These are phyloP conservation scores for Lasioglossum baleicum DNA, from an alignment of 1,140 invertebrate genomes.

Conservation along the genomic window DNA sequence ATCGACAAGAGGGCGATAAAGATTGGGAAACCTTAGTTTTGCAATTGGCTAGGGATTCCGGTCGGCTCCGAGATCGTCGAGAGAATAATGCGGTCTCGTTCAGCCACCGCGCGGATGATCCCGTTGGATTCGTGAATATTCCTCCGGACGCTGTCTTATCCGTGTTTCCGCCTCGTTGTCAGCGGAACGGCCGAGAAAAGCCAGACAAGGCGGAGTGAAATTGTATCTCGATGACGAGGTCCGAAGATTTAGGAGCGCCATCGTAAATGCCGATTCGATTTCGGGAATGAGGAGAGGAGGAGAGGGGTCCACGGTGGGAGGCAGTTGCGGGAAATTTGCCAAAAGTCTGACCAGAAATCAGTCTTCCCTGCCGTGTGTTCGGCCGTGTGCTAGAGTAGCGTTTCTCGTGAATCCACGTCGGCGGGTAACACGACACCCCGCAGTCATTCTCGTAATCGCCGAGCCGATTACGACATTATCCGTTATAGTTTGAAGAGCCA, in stretches of 20 bases:
- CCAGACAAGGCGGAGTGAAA: slow-evolving; percentile 58
- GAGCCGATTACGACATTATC: slow-evolving; percentile 44
- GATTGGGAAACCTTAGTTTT: too few relatives aligned
- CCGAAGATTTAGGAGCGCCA: slow-evolving; percentile 57
- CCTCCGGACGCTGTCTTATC: not conserved
- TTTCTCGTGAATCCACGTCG: slow-evolving; percentile 48
- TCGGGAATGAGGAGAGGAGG: slow-evolving; percentile 52
- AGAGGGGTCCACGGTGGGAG: slow-evolving; percentile 48
- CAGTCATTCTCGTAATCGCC: slow-evolving; percentile 33
- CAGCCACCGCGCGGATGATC: too few relatives aligned
- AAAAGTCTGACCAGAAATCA: slow-evolving; percentile 66
- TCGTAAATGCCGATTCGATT: slow-evolving; percentile 71
- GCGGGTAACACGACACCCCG: slow-evolving; percentile 60
- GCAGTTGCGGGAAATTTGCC: slow-evolving; percentile 66
- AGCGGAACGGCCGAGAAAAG: slow-evolving; percentile 20
- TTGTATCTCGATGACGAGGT: slow-evolving; percentile 64
- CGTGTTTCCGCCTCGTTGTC: not conserved
- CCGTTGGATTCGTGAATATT: not conserved
- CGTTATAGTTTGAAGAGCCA: not conserved
- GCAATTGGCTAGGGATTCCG: too few relatives aligned
- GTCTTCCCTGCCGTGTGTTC: slow-evolving; percentile 65
- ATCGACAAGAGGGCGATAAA: too few relatives aligned
- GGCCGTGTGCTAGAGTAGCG: slow-evolving; percentile 36
- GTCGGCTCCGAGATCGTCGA: too few relatives aligned
- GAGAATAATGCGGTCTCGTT: not conserved